Base-by-base conservation (phyloP, 35 echinoderm and acorn worm species). In the Lytechinus pictus region DNA sequence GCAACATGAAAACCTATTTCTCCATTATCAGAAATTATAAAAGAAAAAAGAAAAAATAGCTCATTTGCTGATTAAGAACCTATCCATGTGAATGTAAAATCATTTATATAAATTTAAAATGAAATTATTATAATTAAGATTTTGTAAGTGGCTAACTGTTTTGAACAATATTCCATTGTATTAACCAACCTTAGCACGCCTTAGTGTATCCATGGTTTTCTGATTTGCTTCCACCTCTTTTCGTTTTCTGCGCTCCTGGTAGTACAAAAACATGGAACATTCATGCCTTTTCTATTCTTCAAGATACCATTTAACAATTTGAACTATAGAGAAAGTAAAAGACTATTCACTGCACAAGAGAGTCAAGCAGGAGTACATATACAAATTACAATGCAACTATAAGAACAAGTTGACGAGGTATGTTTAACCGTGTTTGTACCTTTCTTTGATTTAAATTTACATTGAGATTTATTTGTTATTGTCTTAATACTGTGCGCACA, bases 101-200 rank as follows among this genome's bases (percentile, higher is more conserved):
- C n/a, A 24, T n/a, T n/a, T n/a, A n/a, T 14, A 79, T 8, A n/a
- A 79, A n/a, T 24, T 24, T 5, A 79, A 79, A 79, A 3, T 24
- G n/a, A 16, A 79, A 79, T 16, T 7, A 60, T 16, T 24, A 79
- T 24, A 79, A 79, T 79, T 3, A 72, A 72, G 61, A 24, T 79
- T 79, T 79, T 6, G 19, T 4, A 79, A 79, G 66, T 79, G 66
- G 33, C 33, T 44, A 44, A 79, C 14, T 79, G 66, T 79, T 79
- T 79, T n/a, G 19, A 79, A 79, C 66, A 19, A 79, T 24, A 79
- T 24, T 24, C 66, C 66, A 79, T 16, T 44, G 33, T 44, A 44
- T 79, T 24, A 97, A 99, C 98, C 87, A 97, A 99, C 97, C 98
- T 99, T 99, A 90, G 98, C 97, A 60, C 95, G 96, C 94, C 96